Base-by-base conservation (phyloP, 2,113 vertebrate species). In the Hyla sarda region DNA sequence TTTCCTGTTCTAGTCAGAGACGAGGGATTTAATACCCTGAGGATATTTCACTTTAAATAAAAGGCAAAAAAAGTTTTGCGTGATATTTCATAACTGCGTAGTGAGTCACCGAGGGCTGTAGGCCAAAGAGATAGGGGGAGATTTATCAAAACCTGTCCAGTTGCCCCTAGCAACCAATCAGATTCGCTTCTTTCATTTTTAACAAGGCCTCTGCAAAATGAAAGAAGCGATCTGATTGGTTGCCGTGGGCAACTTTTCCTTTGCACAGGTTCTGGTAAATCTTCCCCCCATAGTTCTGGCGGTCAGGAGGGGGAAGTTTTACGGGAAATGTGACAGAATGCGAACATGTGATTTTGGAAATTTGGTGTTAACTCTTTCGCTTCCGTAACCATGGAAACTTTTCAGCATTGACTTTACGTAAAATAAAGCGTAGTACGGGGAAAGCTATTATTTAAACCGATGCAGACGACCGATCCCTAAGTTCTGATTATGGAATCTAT, bases 271-370 rank as follows among this genome's bases (percentile, higher is more conserved):
- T n/a, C n/a, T n/a, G n/a, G n/a, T n/a, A n/a, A n/a, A n/a, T n/a
- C n/a, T n/a, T n/a, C n/a, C n/a, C n/a, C n/a, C n/a, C n/a, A n/a
- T n/a, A n/a, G 60, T 58, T 16, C 72, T 23, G 78, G 34, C 82
- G 5, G 74, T 88, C 83, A 25, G 79, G 67, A 82, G 30, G 8
- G 69, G 48, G 67, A 83, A 83, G 67, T 56, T 73, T 83, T 58
- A 74, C 82, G 69, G 82, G 82, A 83, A 83, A 28, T 73, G 69
- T 72, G 28, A 73, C 67, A 56, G 50, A 72, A 34, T 58, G 30
- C 16, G 56, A 58, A 6, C 67, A 82, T 25, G 50, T 69, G 69
- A 72, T 83, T n/a, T 83, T 56, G 13, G 17, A 32, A 47, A 52
- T 80, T 25, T 25, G 14, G 41, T 12, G 45, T 82, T 82, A 82